Percentiles rank a stretch among this genome's conserved stretches.
phyloP scores from a whole-genome alignment of 2,797 vertebrate species.

The Protosalanx chinensis region DNA sequence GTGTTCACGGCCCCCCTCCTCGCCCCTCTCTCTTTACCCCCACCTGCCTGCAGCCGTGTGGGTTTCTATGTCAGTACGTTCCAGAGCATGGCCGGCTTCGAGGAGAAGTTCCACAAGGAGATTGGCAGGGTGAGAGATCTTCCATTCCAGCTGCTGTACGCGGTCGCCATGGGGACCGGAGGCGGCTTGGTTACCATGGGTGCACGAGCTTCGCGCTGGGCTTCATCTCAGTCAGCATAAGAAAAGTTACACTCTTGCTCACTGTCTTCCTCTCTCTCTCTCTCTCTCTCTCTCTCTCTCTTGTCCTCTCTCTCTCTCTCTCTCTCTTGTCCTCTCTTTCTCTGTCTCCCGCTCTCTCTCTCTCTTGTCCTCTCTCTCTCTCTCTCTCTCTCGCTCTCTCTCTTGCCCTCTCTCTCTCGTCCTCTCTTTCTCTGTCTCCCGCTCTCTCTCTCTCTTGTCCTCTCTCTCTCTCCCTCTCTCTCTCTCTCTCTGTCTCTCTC shows the following conservation, averaged over 20 bases:
- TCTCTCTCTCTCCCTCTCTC: no score
- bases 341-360: no score
- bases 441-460: no score
- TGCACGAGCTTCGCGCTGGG: background rate
- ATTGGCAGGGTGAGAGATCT: conserved; percentile 85
- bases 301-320: background rate
- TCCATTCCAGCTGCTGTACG: background rate
- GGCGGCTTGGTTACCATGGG: background rate
- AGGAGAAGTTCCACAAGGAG: conserved; percentile 98
- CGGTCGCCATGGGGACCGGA: background rate
- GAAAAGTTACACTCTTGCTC: background rate
- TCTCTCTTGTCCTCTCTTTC: no score
- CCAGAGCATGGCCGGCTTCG: conserved; percentile 94
- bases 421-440: no score
- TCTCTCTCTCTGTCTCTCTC: no score
- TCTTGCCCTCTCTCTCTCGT: no score
- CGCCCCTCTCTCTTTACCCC: conserved; percentile 5
- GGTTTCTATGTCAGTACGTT: conserved; percentile 99
- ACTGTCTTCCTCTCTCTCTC: background rate
- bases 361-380: no score
- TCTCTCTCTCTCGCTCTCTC: no score
- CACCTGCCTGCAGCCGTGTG: conserved; percentile 79
- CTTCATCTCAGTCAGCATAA: background rate
- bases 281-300: no score
- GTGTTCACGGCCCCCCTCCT: background rate